These are phyloP conservation scores for Ennomos fuscantarius DNA, from an alignment of 2,888 invertebrate genomes.

Conservation along the genomic window DNA sequence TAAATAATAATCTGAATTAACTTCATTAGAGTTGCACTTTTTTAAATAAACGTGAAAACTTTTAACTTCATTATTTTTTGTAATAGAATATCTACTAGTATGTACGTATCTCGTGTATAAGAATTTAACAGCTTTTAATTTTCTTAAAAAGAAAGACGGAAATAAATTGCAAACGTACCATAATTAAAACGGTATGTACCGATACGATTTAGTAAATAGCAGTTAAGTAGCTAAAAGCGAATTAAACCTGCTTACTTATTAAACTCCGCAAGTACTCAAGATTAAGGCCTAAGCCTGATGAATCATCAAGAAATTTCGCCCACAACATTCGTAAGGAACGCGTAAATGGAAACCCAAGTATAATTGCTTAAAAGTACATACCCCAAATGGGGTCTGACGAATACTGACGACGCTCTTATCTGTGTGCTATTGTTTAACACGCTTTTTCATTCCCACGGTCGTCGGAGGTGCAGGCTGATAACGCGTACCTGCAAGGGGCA, in stretches of 20 bases:
- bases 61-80: no score
- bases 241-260: background rate
- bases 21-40: no score
- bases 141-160: no score
- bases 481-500: constrained; percentile 59
- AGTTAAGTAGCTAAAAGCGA: background rate
- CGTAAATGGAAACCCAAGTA: constrained; percentile 66
- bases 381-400: constrained; percentile 75
- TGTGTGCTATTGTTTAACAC: constrained; percentile 80
- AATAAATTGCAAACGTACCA: no score
- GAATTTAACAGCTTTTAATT: no score
- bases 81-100: no score
- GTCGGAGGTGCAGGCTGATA: constrained; percentile 68
- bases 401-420: constrained; percentile 69
- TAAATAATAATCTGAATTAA: no score
- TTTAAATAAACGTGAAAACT: no score
- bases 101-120: no score
- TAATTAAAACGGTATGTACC: no score
- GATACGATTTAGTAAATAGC: no score
- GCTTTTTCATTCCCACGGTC: constrained; percentile 83
- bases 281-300: constrained; percentile 31
- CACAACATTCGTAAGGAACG: constrained; percentile 36
- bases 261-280: constrained; percentile 8
- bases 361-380: constrained; percentile 70
- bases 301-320: constrained; percentile 17